These are phyloP conservation scores for Rhizoglyphus robini DNA, from an alignment of 1,140 invertebrate genomes.

Conservation along the genomic window DNA sequence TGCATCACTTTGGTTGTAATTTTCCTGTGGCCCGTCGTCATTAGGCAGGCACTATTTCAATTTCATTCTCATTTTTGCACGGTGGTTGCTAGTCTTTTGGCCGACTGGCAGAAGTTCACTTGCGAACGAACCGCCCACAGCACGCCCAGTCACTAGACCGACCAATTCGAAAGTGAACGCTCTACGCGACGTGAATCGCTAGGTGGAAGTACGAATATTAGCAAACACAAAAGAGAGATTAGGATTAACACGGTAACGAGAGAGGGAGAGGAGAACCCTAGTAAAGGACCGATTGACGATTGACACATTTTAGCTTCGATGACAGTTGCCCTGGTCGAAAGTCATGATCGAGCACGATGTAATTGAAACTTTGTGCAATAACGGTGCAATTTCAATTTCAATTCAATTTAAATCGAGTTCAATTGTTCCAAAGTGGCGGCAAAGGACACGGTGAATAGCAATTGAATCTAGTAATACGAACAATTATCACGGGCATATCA, in stretches of 20 bases:
- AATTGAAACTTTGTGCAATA: no score
- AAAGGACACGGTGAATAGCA: no score
- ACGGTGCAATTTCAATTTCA: not conserved
- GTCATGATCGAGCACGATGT: not conserved
- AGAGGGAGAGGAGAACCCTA: not conserved
- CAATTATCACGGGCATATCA: no score
- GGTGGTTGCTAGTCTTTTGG: no score
- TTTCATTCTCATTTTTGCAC: no score
- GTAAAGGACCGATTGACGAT: not conserved
- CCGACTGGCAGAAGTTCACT: no score
- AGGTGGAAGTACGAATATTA: not conserved
- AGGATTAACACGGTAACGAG: not conserved
- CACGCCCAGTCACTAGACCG: constrained; percentile 5
- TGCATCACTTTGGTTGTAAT: no score
- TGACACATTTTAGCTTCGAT: not conserved
- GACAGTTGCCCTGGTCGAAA: not conserved
- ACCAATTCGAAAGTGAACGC: constrained; percentile 6
- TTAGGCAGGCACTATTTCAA: no score
- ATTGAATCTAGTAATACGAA: no score
- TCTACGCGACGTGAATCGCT: not conserved
- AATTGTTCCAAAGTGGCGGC: no score
- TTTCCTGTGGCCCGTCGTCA: no score
- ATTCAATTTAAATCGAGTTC: no score
- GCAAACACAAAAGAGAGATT: not conserved
- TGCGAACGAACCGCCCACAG: constrained; percentile 3